Evolutionary conservation across 2,797 vertebrate species (phyloP), one percentile per base, ranked within the genome.

Genomic region (Phataginus tetradactyla): DNA sequence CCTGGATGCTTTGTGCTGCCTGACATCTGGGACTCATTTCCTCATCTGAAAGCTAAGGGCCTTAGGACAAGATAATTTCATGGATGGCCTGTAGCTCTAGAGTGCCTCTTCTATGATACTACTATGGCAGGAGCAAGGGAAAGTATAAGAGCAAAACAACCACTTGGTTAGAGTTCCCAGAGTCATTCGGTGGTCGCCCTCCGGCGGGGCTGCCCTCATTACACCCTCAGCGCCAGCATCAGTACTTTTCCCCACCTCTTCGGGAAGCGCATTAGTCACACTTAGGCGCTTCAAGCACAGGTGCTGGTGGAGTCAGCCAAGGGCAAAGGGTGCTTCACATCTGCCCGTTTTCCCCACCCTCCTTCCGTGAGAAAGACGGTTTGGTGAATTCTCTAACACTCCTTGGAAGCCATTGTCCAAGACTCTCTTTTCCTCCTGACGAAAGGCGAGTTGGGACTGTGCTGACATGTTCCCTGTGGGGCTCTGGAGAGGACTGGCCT

Each of bases 1-100:
- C 75, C 32, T 86, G 63, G 7, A 64, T 75, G 21, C 7, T 80
- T 93, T 55, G 17, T 68, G 29, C 18, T 77, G 25, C 51, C 66
- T 74, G 68, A 79, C n/a, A 61, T 69, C 81, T 88, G 77, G 34
- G 45, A 74, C 37, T 87, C 68, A 66, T 96, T 96, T 96, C 71
- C 51, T 71, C 68, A 79, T 32, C 13, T 77, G 39, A 94, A 94
- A 90, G 94, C 27, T 20, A 61, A 91, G 27, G 57, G 59, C 17
- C 29, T 75, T 63, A 69, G 51, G 18, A 45, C 29, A 32, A 95
- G 23, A 57, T 78, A 34, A 87, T 72, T 91, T 91, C 15, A 5
- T 39, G 4, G 21, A 53, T 27, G 74, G 12, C 32, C 74, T 78
- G 96, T 51, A 78, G 34, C 77, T 96, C 18, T 86, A 37, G 96